Conservation (phyloP, 2,888 invertebrate genomes). For the Sphaerophoria rueppellii region DNA sequence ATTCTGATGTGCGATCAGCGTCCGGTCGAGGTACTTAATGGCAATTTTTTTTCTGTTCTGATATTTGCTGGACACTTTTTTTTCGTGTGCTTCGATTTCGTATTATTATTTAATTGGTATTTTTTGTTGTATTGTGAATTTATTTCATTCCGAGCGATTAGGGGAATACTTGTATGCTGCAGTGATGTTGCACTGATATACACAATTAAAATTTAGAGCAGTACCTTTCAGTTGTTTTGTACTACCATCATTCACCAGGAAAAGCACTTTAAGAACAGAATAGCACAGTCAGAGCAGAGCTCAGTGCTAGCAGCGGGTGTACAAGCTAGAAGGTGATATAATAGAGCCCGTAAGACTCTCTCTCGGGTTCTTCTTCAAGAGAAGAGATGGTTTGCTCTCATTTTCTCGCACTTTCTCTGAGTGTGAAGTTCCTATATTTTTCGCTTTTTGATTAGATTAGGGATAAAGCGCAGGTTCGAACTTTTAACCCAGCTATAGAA, state of each 20-base stretch:
- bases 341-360: conserved; percentile 11
- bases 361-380: no score
- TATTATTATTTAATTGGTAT: conserved; percentile 12
- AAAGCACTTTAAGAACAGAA: neutral
- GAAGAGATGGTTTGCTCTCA: neutral
- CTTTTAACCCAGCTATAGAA: conserved; percentile 2
- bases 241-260: conserved; percentile 12
- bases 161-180: conserved; percentile 31
- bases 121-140: conserved; percentile 31
- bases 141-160: conserved; percentile 40
- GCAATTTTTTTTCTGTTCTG: conserved; percentile 36
- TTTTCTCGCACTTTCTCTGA: neutral
- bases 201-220: conserved; percentile 52
- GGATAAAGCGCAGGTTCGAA: conserved; percentile 32
- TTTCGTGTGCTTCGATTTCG: conserved; percentile 3
- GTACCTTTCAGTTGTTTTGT: conserved; percentile 9
- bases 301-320: conserved; percentile 19
- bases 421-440: neutral
- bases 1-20: conserved; percentile 62
- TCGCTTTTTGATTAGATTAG: neutral
- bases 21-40: conserved; percentile 71
- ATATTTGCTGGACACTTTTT: conserved; percentile 40
- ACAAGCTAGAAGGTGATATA: conserved; percentile 65
- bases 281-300: neutral
- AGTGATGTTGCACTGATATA: conserved; percentile 60